These are phyloP conservation scores for Ernsta delagoae DNA, from an alignment of 2,888 invertebrate species.

Conservation along the genomic window DNA sequence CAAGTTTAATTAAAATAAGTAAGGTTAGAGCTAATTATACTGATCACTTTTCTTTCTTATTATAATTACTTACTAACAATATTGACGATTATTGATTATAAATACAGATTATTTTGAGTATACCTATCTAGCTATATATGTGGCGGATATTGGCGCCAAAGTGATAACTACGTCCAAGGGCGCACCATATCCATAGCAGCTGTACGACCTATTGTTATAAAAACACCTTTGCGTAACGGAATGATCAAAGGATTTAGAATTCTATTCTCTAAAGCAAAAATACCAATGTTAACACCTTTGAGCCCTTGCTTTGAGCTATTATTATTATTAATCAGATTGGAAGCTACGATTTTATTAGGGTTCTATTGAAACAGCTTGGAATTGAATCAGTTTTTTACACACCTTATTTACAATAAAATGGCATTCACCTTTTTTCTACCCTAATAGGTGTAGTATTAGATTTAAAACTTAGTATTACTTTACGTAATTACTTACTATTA, in stretches of 20 bases:
- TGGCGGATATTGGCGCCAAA: slow-evolving; percentile 45
- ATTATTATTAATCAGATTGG: slow-evolving; percentile 54
- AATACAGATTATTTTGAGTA: neutral
- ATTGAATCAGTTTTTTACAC: slow-evolving; percentile 42
- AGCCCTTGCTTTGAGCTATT: slow-evolving; percentile 50
- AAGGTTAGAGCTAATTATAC: too few relatives aligned
- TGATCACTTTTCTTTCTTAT: too few relatives aligned
- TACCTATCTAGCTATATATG: neutral
- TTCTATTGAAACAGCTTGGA: slow-evolving; percentile 41
- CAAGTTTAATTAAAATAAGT: too few relatives aligned
- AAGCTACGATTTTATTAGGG: slow-evolving; percentile 61
- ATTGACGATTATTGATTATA: neutral
- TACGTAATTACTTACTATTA: too few relatives aligned
- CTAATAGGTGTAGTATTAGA: too few relatives aligned
- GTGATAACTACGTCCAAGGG: slow-evolving; percentile 47
- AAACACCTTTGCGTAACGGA: slow-evolving; percentile 45
- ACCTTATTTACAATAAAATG: neutral
- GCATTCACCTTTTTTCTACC: too few relatives aligned
- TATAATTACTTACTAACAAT: too few relatives aligned
- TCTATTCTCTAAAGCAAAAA: slow-evolving; percentile 41
- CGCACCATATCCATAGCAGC: slow-evolving; percentile 58
- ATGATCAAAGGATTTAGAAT: slow-evolving; percentile 45
- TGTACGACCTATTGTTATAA: slow-evolving; percentile 60
- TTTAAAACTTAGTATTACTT: too few relatives aligned
- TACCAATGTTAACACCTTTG: slow-evolving; percentile 20